A percentile compares a stretch with the other conserved stretches of the same genome.
These are phyloP conservation scores for Rhorus exstirpatorius DNA, from an alignment of 2,888 invertebrate genomes.

Conservation along the genomic window DNA sequence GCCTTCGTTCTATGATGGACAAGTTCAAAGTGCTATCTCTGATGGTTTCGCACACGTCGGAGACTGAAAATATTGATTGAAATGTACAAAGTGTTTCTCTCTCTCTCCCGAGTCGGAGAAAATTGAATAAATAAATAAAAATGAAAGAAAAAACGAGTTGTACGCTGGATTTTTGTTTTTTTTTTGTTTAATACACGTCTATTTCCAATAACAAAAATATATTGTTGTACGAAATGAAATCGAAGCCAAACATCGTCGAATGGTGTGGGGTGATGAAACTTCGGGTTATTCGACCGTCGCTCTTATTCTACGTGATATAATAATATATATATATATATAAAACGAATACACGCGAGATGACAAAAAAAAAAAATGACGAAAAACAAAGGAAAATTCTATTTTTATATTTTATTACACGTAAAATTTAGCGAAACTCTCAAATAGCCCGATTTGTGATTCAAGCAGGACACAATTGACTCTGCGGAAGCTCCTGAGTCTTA, in stretches of 20 bases:
- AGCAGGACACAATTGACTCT: constrained; percentile 68
- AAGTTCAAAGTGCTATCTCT: constrained; percentile 52
- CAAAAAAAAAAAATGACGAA: constrained; percentile 27
- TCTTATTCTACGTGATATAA: constrained; percentile 53
- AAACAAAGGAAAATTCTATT: constrained; percentile 8
- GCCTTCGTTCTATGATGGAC: constrained; percentile 58
- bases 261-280: constrained; percentile 52
- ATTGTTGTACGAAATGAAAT: constrained; percentile 81
- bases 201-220: constrained; percentile 82
- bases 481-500: constrained; percentile 69
- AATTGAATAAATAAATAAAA: constrained; percentile 32
- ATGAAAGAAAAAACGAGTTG: constrained; percentile 25
- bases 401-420: constrained; percentile 37
- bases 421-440: constrained; percentile 61
- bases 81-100: constrained; percentile 55
- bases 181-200: constrained; percentile 78
- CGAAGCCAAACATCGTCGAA: constrained; percentile 77
- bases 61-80: constrained; percentile 58
- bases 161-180: constrained; percentile 35
- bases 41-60: constrained; percentile 53
- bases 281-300: constrained; percentile 54
- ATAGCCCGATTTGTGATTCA: constrained; percentile 64
- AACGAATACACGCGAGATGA: constrained; percentile 49
- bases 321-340: constrained; percentile 24
- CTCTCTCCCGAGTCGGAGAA: constrained; percentile 9